Conservation (phyloP, 2,888 invertebrate species). For the Camponotus fellah region DNA sequence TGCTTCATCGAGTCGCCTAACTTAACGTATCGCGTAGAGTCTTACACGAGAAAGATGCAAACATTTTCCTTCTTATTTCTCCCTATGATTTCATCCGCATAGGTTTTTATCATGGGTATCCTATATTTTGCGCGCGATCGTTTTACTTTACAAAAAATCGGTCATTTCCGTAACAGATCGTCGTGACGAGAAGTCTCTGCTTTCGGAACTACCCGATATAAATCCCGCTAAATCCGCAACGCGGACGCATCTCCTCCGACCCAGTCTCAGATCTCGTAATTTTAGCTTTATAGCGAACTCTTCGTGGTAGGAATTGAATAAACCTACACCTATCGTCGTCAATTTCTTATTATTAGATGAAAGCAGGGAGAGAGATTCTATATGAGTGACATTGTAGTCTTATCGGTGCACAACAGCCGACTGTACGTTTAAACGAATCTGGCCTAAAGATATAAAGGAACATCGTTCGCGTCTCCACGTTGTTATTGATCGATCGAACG, state of each 20-base stretch:
- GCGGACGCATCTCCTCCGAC: neutral
- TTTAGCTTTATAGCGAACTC: conserved; percentile 61
- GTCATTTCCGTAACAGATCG: neutral
- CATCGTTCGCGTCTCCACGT: conserved; percentile 10
- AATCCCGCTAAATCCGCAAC: conserved; percentile 10
- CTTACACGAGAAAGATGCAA: neutral
- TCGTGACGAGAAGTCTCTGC: conserved; percentile 7
- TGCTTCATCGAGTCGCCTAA: conserved; percentile 37
- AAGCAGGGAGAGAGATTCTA: conserved; percentile 35
- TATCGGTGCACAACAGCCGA: conserved; percentile 18
- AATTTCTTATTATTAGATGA: conserved; percentile 63
- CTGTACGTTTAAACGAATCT: conserved; percentile 47
- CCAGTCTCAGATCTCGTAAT: conserved; percentile 23
- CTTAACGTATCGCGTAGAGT: neutral
- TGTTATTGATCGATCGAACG: conserved; percentile 4
- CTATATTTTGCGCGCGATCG: neutral
- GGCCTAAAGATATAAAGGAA: conserved; percentile 47
- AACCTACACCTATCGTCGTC: conserved; percentile 50
- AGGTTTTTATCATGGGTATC: neutral
- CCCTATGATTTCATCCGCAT: neutral
- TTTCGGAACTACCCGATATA: neutral
- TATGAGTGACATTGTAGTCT: conserved; percentile 15
- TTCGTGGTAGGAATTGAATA: conserved; percentile 69
- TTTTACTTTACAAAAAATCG: conserved; percentile 18
- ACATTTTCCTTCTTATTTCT: neutral